Base-by-base conservation (phyloP, 2,888 invertebrate genomes). In the Polyploca ridens region DNA sequence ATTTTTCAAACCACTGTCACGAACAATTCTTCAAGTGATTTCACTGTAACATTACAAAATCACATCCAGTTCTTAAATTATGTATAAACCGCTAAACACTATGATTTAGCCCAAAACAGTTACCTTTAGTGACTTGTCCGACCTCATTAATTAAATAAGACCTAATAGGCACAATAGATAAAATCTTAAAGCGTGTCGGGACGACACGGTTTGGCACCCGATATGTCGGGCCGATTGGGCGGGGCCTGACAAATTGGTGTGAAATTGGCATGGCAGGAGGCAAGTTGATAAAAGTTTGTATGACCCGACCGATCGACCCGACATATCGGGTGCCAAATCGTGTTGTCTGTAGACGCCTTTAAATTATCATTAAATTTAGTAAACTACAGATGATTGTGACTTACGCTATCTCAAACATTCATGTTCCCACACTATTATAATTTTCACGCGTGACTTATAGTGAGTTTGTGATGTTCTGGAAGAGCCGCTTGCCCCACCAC, bases 401-500 rank as follows among this genome's bases (percentile, higher is more conserved):
- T 90, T 90, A 90, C 73, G 84, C 90, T 91, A 93, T 87, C 87
- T 86, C 77, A 82, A 79, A 79, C 79, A 79, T 80, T 77, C 72
- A 75, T 84, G 80, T 82, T 84, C 83, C 85, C 76, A 66, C 74
- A 71, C 72, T 61, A 69, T 68, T 63, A 63, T 46, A 66, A 61
- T 62, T 62, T 54, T 62, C 62, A 62, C 64, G 64, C 66, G 33
- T 57, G 65, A 62, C 78, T 95, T 94, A 95, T 75, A 96, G 95
- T 69, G 97, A 97, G 88, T 96, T 97, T 66, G 97, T 97, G 87
- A 98, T 97, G 87, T 97, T 97, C 81, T 97, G 97, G 93, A 97
- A 97, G 70, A 97, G 93, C 72, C 98, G 95, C 85, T 97, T 97
- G 69, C 98, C 98, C 98, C 98, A 98, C 97, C 98, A 98, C 49